Base-by-base conservation (phyloP, 2,113 vertebrate genomes). In the Caretta caretta region DNA sequence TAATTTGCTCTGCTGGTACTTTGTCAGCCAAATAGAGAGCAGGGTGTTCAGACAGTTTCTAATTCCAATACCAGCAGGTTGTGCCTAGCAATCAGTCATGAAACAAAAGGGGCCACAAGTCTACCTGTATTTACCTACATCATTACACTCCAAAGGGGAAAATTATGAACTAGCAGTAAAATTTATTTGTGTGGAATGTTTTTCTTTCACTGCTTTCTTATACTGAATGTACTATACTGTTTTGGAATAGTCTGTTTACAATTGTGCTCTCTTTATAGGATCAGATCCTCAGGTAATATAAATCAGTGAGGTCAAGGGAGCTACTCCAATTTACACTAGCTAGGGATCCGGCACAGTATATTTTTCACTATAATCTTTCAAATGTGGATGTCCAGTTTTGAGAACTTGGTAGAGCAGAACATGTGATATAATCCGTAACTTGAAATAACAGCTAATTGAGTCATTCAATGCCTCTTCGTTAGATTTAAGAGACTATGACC, bases 1-100 rank as follows among this genome's bases (percentile, higher is more conserved):
- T 87, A 95, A 97, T 97, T 97, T 97, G 24, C 94, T 96, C 96
- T 85, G 94, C 93, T 97, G 95, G 80, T 84, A 94, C 88, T 97
- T 97, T 93, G 89, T 93, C 92, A 97, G 95, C 83, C 93, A 91
- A 96, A 96, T 49, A 85, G 90, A 96, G 90, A 96, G 69, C 54
- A 86, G 83, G 90, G 79, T 86, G 84, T 78, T 54, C 92, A 96
- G 75, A 80, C 72, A 85, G 83, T 96, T 97, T 97, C 95, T 96
- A 96, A 97, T 97, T 96, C 94, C 81, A 90, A 78, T 94, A 94
- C 51, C 97, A 97, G 97, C 95, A 97, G 94, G 96, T 90, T 97
- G 94, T 89, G 91, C 80, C 93, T 72, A 94, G 86, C 89, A 91
- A 78, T 96, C 90, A 94, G 76, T 80, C 17, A 69, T 51, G 54